Evolutionary conservation across 2,797 vertebrate species (phyloP), one percentile per base, ranked within the genome.

Genomic region (Scolopax bukidnonensis): DNA sequence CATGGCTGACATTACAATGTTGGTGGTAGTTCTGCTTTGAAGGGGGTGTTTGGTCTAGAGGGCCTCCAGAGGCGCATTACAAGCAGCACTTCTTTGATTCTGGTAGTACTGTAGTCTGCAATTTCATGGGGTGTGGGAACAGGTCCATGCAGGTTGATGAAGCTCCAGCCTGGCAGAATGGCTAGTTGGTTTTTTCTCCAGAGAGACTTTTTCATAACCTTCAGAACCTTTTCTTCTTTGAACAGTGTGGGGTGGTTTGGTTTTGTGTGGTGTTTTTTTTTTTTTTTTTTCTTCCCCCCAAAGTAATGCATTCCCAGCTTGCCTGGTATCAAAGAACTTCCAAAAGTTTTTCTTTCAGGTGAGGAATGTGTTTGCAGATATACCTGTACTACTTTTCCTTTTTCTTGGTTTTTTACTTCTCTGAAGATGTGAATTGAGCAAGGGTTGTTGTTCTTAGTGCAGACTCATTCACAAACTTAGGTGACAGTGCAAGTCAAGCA

Each of bases 211-310:
- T 75, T 75, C 32, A 21, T 61, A 85, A 86, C 48, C 36, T 96
- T 95, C 27, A 24, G 65, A 85, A 88, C 43, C n/a, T 95, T 95
- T 80, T 21, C 60, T 91, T n/a, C 41, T 93, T 61, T 80, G 17
- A 84, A 28, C 9, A 76, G 21, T 30, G 40, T 41, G 28, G 60
- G 19, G 5, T 61, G 20, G 54, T 61, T 60, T 38, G 24, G 36
- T 36, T 36, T 36, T 36, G 36, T 36, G 36, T 36, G 36, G 36
- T 36, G 36, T 36, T 8, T 36, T 36, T 36, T 36, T 36, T 45
- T 36, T 45, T 53, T 27, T 4, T 16, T 16, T 54, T 19, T 16
- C 30, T 54, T 30, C 16, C 9, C 16, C 30, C 10, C 50, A 16
- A 51, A 57, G 41, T 24, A 4, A n/a, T 74, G 3, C 6, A 3